Base-by-base conservation (phyloP, 2,797 vertebrate genomes). In the Remorina albescens region DNA sequence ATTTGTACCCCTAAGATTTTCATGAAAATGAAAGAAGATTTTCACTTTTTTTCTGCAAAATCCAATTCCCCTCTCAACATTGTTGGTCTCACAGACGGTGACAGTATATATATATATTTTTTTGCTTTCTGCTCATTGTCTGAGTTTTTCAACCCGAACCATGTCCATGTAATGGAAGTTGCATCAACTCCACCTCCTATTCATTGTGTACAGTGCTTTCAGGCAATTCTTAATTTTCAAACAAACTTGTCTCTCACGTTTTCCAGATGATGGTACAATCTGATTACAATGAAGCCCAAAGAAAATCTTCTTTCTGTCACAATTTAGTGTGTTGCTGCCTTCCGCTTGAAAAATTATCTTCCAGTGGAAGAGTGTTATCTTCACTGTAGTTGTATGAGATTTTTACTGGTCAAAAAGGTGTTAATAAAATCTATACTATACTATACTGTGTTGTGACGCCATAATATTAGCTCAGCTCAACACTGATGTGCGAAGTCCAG, bases 401-500 rank as follows among this genome's bases (percentile, higher is more conserved):
- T 9, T 37, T 4, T 37, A 37, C 36, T 9, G 2, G 36, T 37
- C 36, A 37, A 11, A 9, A 37, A 1, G 10, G 36, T 13, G 12
- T 37, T 2, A 37, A 11, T 11, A 37, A 12, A 12, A 37, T 37
- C 10, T 11, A 37, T 11, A 12, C 11, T 12, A 4, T 12, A 37
- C 36, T 37, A 3, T 37, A 37, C 11, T 9, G 11, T 37, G 28
- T 41, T 19, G 15, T 63, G 5, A 42, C 16, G 34, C 36, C 19
- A 30, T 37, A n/a, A 51, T 30, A n/a, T n/a, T n/a, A n/a, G 66
- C 73, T 84, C 55, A 74, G 37, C 37, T 26, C 15, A 12, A 47
- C 63, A 54, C 59, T 54, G 49, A 44, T 44, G 39, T 46, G 68
- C 25, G 57, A 37, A 72, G 76, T 78, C 57, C 25, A 75, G 59